Base-by-base conservation (phyloP, 2,797 vertebrate species). In the Masticophis lateralis region DNA sequence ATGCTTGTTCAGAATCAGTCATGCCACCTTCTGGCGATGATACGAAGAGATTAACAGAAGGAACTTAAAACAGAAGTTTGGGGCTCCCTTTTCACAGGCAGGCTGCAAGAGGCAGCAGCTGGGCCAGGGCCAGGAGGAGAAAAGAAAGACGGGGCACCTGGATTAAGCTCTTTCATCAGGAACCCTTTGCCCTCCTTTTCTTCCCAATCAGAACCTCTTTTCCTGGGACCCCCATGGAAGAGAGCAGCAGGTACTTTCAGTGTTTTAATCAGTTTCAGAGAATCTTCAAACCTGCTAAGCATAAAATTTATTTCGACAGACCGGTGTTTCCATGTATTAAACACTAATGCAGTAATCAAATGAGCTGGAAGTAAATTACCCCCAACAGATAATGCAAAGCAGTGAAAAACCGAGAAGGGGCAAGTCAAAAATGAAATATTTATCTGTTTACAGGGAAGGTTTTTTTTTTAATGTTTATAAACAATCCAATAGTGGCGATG, bases 1-100 rank as follows among this genome's bases (percentile, higher is more conserved):
- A 83, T 13, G 47, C 51, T 83, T 32, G 60, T 16, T 83, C 93
- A 97, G 96, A 97, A 97, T 94, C 97, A 96, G 96, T 91, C 94
- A 91, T 97, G 98, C 97, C 98, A 98, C 95, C 97, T 97, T 96
- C 97, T 98, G 98, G 98, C 25, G 79, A 92, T 92, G 79, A 8
- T 56, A 91, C 90, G 96, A 97, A 98, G 86, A 6, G 0, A 91
- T 5, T 89, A 91, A 60, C 2, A 74, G 16, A 43, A 20, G 0
- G 0, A 43, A 63, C 91, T 53, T 9, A 90, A n/a, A 47, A 63
- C 7, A 22, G 47, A 74, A 28, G 83, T 66, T 74, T 53, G 6
- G 5, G 18, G 43, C 12, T 87, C 47, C 51, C 25, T 83, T 88
- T 88, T 14, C 63, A n/a, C 16, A 9, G 83, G 43, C 43, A 37